Conservation (phyloP, 1,140 invertebrate species). For the Eurytemora carolleeae region DNA sequence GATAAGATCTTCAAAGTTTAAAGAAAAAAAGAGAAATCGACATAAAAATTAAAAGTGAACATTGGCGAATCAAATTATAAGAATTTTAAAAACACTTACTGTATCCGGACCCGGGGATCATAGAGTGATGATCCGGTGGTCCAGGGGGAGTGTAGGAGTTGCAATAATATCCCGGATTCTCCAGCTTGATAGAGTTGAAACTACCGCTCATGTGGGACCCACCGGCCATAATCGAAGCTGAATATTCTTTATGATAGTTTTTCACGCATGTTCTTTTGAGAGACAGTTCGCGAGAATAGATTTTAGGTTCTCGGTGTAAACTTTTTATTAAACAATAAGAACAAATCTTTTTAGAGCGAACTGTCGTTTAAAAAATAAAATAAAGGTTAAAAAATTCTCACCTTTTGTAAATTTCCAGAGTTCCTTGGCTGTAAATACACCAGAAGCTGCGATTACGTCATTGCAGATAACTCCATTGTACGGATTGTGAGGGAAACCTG, state of each 20-base stretch:
- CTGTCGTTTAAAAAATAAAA: too few relatives aligned
- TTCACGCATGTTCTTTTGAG: too few relatives aligned
- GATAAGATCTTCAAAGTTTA: too few relatives aligned
- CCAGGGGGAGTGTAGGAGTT: conserved; percentile 14
- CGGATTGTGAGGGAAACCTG: conserved; percentile 51
- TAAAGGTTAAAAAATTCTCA: too few relatives aligned
- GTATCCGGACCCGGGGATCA: conserved; percentile 1
- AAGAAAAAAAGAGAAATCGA: too few relatives aligned
- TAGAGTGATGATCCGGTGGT: conserved; percentile 10
- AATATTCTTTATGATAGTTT: too few relatives aligned
- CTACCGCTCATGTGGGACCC: background rate
- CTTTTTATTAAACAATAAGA: too few relatives aligned
- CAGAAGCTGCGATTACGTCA: conserved; percentile 92
- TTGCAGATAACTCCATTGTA: conserved; percentile 94
- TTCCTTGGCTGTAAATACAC: conserved; percentile 95
- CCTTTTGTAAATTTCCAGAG: conserved; percentile 89
- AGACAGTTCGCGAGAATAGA: too few relatives aligned
- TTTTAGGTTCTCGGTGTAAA: too few relatives aligned
- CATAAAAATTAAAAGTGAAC: too few relatives aligned
- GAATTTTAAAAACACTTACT: conserved; percentile 13
- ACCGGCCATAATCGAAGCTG: conserved; percentile 13
- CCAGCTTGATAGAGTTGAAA: conserved; percentile 5
- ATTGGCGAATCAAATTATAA: too few relatives aligned
- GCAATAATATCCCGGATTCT: conserved; percentile 9
- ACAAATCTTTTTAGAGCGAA: too few relatives aligned